Base-by-base conservation (phyloP, 2,888 invertebrate genomes). In the Caenorhabditis sulstoni region DNA sequence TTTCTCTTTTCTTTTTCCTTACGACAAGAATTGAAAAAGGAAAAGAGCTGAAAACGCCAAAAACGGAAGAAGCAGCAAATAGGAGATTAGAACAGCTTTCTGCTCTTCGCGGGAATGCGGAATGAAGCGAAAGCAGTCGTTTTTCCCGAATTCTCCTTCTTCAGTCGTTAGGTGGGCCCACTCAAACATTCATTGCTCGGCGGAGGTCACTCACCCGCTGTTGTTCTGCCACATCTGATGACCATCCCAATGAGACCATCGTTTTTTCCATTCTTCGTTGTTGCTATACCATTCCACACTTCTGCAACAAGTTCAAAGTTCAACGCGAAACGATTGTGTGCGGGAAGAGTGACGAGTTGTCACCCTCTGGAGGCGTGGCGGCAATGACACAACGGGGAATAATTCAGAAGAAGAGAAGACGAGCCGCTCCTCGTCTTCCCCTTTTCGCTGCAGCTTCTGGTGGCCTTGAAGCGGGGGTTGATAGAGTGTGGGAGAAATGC, bases 351-450 rank as follows among this genome's bases (percentile, higher is more conserved):
- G 71, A 64, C 62, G 71, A 64, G 62, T 64, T 71, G 62, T 62
- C 61, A 73, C 57, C 55, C 61, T 55, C 20, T 29, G 44, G 55
- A 62, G 61, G 57, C 53, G 44, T 57, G 57, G 57, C 57, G 64
- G 50, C 64, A 64, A 73, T 73, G 73, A 64, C 57, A 73, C 73
- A 73, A 73, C 73, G 44, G 73, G 73, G 73, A 73, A 73, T 64
- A 73, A 73, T 73, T 73, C 73, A 64, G 58, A 64, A 64, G 29
- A 29, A 7, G 29, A 29, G 29, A 29, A 29, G 29, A 29, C 3
- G 64, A 50, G 52, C 44, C 41, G 47, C 59, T 14, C 16, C 18
- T 47, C 20, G 44, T 58, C 22, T 11, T 50, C 16, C 18, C 39
- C 20, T 52, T 58, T n/a, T 11, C 41, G 44, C 45, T 52, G n/a